Base-by-base conservation (phyloP, 2,888 invertebrate species). In the Malthinus flaveolus region DNA sequence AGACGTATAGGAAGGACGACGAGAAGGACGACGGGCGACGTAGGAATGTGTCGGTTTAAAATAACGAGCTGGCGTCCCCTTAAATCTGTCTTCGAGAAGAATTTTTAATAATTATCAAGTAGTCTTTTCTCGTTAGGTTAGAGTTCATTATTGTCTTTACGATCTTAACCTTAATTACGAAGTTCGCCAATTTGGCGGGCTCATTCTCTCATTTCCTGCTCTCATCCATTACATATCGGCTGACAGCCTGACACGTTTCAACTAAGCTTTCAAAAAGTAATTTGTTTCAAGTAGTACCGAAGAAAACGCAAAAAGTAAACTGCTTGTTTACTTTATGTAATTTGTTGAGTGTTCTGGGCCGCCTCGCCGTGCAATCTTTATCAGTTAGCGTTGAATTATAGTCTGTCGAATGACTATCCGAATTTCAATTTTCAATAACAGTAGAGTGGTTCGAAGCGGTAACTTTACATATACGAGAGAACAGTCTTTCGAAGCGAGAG, bases 401-500 rank as follows among this genome's bases (percentile, higher is more conserved):
- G 74, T 73, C 75, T 71, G 72, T 73, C 75, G 63, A 71, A 74
- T 71, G 74, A 74, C 73, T 71, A 69, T 72, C 75, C 74, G 76
- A 77, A 77, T 78, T 77, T 76, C 77, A 76, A 78, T 76, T 78
- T 76, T 76, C 78, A 78, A 78, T 78, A 78, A 76, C 73, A 71
- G 71, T 71, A 71, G 74, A 73, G 73, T 72, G 73, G 66, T 70
- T 65, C 49, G 46, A 46, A 36, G 39, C 47, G 54, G 65, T 66
- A 71, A 71, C 68, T 72, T 71, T 73, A 72, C 73, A 72, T 73
- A 70, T 62, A 23, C 5, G 23, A 23, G 58, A 60, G 53, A 57
- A 53, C 44, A 50, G 64, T 49, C 57, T 53, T 57, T 46, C 57
- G 56, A 65, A 59, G 55, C 69, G 64, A 73, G 75, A 77, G 74